phyloP scores from a whole-genome alignment of 2,113 vertebrate genomes.

The Zosterops pallidus region DNA sequence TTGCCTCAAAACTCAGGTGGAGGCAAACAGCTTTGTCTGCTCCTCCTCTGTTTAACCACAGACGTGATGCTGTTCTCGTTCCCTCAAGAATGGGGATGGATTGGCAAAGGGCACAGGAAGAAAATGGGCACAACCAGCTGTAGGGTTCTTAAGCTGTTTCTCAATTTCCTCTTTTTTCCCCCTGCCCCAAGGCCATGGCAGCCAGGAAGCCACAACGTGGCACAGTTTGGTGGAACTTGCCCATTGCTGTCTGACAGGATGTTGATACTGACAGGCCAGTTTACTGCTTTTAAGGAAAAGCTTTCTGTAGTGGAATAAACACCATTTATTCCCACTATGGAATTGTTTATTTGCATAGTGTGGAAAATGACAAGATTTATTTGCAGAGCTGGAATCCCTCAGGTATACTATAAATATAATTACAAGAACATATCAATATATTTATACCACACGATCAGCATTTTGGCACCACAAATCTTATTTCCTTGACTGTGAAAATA shows the following conservation, averaged over 20 bases:
- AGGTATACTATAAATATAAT: conserved; percentile 64
- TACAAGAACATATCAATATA: conserved; percentile 35
- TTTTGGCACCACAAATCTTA: conserved; percentile 45
- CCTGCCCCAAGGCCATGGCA: background rate
- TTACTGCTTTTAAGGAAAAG: background rate
- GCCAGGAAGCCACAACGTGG: background rate
- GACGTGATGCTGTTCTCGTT: background rate
- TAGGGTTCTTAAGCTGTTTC: background rate
- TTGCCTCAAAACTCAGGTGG: background rate
- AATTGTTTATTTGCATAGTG: conserved; percentile 23
- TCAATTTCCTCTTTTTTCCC: background rate
- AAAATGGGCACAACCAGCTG: background rate
- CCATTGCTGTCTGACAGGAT: background rate
- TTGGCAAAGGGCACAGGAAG: background rate
- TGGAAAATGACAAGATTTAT: conserved; percentile 63
- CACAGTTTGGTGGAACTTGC: background rate
- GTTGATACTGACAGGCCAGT: background rate
- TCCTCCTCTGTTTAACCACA: background rate
- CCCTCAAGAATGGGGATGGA: background rate
- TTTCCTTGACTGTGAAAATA: conserved; percentile 60
- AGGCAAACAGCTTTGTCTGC: background rate
- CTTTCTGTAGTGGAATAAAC: background rate
- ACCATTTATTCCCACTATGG: background rate
- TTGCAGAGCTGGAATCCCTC: conserved; percentile 22
- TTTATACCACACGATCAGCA: conserved; percentile 14